Percentiles rank a stretch among this genome's conserved stretches.
Conservation (phyloP, 2,797 vertebrate species). For the Gallinago solitaria region DNA sequence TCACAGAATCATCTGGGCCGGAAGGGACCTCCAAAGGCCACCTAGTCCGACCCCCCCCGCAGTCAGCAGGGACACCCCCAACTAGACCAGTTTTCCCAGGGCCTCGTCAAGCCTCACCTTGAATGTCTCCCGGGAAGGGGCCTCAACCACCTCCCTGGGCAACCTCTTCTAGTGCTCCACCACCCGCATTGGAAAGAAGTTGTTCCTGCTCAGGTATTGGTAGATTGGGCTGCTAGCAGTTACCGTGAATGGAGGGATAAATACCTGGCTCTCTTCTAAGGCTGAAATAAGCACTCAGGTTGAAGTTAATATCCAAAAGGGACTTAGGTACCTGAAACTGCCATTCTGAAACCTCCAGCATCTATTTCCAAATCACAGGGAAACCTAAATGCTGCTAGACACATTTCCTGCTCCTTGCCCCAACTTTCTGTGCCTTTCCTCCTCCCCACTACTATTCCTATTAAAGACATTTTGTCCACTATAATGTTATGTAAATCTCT, state of each 20-base stretch:
- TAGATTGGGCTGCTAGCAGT: background rate
- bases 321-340: background rate
- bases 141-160: too few relatives aligned
- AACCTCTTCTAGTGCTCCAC: too few relatives aligned
- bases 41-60: too few relatives aligned
- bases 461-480: background rate
- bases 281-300: background rate
- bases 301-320: background rate
- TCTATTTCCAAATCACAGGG: background rate
- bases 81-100: too few relatives aligned
- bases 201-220: background rate
- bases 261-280: background rate
- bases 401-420: accelerated
- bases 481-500: accelerated
- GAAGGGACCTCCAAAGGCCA: too few relatives aligned
- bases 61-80: too few relatives aligned
- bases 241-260: background rate
- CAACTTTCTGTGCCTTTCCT: background rate
- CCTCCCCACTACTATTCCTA: accelerated
- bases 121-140: too few relatives aligned
- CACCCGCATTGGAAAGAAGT: too few relatives aligned
- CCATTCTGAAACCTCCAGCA: background rate
- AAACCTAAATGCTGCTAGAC: background rate
- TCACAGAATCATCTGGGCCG: too few relatives aligned
- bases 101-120: too few relatives aligned